These are phyloP conservation scores for Heterocephalus glaber DNA, from an alignment of 2,113 vertebrate genomes.

Conservation along the genomic window DNA sequence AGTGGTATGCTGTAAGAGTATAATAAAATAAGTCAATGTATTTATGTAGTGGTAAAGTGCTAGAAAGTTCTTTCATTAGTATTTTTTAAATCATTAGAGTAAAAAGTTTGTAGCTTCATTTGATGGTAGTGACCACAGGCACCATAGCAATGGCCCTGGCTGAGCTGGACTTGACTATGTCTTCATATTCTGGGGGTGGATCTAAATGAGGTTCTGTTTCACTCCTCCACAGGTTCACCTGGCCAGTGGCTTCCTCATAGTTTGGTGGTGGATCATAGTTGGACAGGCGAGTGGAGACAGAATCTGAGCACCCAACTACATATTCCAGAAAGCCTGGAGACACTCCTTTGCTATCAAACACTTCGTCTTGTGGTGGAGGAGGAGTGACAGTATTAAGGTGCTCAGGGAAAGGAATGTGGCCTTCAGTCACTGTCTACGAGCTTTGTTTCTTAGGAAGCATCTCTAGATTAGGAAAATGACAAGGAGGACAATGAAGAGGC, in stretches of 20 bases:
- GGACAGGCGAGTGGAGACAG: constrained; percentile 89
- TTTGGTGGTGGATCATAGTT: constrained; percentile 94
- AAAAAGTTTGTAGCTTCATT: constrained; percentile 81
- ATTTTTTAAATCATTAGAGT: constrained; percentile 74
- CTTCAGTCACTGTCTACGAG: constrained; percentile 87
- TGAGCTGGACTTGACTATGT: constrained; percentile 90
- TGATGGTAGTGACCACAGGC: constrained; percentile 81
- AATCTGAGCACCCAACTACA: constrained; percentile 88
- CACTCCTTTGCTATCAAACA: constrained; percentile 89
- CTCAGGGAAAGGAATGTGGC: constrained; percentile 83
- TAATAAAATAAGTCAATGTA: constrained; percentile 82
- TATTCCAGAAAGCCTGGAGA: constrained; percentile 86
- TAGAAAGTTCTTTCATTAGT: constrained; percentile 83
- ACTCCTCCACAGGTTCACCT: constrained; percentile 82
- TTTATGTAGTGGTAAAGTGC: constrained; percentile 87
- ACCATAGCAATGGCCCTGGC: constrained; percentile 81
- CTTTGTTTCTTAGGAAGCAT: constrained; percentile 94
- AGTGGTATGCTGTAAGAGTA: constrained; percentile 77
- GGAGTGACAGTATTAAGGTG: constrained; percentile 85
- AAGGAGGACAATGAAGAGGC: constrained; percentile 91
- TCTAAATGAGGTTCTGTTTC: constrained; percentile 88
- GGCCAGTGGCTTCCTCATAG: constrained; percentile 96
- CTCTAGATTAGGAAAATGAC: constrained; percentile 93
- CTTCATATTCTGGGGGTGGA: constrained; percentile 95
- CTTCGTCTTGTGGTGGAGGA: constrained; percentile 89